phyloP scores from a whole-genome alignment of 2,113 vertebrate species.

The Pelodiscus sinensis region DNA sequence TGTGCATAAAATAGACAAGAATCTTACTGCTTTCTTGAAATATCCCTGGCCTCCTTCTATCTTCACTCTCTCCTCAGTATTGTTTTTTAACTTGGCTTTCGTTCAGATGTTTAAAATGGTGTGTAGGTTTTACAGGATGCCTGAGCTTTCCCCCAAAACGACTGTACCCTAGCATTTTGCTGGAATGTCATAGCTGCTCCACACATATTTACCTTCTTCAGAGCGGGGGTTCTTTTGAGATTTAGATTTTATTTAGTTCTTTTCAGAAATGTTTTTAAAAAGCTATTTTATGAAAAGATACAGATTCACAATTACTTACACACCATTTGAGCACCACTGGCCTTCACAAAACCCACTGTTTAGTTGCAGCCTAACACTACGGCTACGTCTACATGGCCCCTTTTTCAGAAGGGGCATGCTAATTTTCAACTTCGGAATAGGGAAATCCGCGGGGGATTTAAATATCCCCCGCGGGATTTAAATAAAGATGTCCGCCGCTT shows the following conservation, averaged over 20 bases:
- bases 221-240: not conserved
- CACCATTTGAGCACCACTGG: not conserved
- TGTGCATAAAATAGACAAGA: conserved; percentile 5
- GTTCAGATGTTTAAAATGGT: not conserved
- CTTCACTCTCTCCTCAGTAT: not conserved
- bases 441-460: too few relatives aligned
- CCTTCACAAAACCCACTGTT: not conserved
- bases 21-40: not conserved
- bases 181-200: not conserved
- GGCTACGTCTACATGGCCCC: too few relatives aligned
- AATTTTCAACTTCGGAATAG: too few relatives aligned
- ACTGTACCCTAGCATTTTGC: not conserved
- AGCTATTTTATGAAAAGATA: not conserved
- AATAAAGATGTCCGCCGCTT: too few relatives aligned
- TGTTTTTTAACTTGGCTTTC: not conserved
- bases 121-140: not conserved
- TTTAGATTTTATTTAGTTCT: not conserved
- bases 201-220: not conserved
- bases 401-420: too few relatives aligned
- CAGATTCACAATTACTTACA: not conserved
- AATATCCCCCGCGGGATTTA: too few relatives aligned
- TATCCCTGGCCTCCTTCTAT: not conserved
- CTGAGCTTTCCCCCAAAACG: not conserved
- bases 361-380: not conserved
- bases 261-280: not conserved